Conservation (phyloP, 1,140 invertebrate species). For the Brachionus manjavacas region DNA sequence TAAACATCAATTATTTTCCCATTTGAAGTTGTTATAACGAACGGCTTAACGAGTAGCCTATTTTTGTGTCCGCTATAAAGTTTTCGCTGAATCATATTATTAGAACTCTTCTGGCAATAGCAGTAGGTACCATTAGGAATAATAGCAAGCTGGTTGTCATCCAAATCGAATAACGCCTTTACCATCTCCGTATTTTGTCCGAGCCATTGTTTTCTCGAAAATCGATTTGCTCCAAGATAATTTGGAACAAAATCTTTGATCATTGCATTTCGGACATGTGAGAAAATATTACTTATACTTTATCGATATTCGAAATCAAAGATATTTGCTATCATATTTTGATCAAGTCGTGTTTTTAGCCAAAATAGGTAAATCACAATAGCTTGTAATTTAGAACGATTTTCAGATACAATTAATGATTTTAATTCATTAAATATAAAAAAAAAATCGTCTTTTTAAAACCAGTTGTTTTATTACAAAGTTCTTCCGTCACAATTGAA, state of each 20-base stretch:
- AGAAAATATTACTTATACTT: background rate
- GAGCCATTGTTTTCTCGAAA: background rate
- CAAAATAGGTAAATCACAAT: background rate
- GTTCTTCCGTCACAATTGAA: no score
- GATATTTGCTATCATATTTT: background rate
- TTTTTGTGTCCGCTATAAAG: background rate
- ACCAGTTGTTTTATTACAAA: background rate
- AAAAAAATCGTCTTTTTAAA: background rate
- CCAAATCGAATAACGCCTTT: background rate
- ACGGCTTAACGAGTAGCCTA: background rate
- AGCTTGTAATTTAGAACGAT: background rate
- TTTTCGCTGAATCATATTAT: background rate
- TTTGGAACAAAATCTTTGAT: background rate
- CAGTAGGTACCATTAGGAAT: background rate
- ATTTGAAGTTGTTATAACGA: background rate
- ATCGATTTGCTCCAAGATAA: background rate
- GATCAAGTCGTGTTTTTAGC: conserved; percentile 6
- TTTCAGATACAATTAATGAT: background rate
- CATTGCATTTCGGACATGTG: background rate
- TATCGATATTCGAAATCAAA: background rate
- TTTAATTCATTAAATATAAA: background rate
- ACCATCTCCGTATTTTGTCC: background rate
- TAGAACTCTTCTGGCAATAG: background rate
- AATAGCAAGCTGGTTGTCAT: background rate
- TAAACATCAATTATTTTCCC: background rate